Conservation (phyloP, 2,113 vertebrate genomes). For the Aphelocoma coerulescens region DNA sequence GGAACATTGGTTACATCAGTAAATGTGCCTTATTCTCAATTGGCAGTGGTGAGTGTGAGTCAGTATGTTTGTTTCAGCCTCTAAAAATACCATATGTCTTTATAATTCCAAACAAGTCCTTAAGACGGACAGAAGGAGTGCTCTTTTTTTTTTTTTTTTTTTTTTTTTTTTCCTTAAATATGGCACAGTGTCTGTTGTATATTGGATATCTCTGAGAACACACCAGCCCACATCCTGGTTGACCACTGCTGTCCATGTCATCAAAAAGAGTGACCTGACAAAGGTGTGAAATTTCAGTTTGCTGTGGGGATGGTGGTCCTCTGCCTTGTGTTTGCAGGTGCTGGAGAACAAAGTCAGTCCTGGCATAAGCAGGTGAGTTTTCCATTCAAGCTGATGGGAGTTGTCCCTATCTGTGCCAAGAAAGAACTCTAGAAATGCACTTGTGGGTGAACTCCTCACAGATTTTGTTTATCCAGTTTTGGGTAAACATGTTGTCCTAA, state of each 20-base stretch:
- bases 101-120: slow-evolving; percentile 48
- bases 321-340: background rate
- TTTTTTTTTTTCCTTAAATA: background rate
- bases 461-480: slow-evolving; percentile 26
- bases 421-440: background rate
- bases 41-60: slow-evolving; percentile 57
- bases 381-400: background rate
- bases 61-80: slow-evolving; percentile 64
- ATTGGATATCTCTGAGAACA: background rate
- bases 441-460: background rate
- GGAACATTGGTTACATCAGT: slow-evolving; percentile 62
- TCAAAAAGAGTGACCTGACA: background rate
- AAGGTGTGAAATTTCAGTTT: background rate
- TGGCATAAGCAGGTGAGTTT: slow-evolving; percentile 35
- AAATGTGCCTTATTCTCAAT: slow-evolving; percentile 55
- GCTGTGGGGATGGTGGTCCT: background rate
- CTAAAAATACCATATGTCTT: slow-evolving; percentile 64
- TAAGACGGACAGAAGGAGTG: slow-evolving; percentile 22
- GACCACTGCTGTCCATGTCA: background rate
- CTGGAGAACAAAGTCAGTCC: slow-evolving; percentile 1
- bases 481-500: background rate
- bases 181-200: background rate
- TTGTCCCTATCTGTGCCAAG: background rate
- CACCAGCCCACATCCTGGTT: background rate
- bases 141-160: background rate